Conservation (phyloP, 2,113 vertebrate genomes). For the Lagopus muta region DNA sequence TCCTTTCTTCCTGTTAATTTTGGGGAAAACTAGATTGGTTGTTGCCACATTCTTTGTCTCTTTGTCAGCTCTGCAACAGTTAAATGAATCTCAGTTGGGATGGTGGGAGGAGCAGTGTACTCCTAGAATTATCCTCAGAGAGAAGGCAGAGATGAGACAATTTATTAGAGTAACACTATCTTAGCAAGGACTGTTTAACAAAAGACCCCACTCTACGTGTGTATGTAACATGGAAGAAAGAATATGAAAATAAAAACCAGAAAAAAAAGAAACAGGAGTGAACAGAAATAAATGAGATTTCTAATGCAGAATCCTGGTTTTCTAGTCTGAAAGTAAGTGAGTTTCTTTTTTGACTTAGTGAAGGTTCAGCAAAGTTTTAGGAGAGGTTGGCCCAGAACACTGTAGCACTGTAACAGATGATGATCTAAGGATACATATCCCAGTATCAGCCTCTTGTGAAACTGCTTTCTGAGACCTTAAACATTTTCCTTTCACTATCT, state of each 20-base stretch:
- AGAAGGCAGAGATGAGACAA: not conserved
- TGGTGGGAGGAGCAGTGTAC: not conserved
- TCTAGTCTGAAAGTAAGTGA: not conserved
- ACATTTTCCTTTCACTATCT: rapidly evolving
- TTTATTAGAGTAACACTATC: not conserved
- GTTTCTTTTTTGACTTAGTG: not conserved
- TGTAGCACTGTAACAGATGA: not conserved
- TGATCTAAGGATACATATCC: not conserved
- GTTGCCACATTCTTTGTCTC: not conserved
- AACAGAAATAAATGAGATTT: not conserved
- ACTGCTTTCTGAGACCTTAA: not conserved
- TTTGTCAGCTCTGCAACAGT: not conserved
- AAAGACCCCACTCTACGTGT: not conserved
- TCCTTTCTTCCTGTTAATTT: not conserved
- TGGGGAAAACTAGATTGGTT: not conserved
- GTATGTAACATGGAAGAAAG: not conserved
- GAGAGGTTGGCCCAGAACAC: not conserved
- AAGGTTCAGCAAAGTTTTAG: not conserved
- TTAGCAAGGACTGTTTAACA: not conserved
- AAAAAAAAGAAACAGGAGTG: not conserved
- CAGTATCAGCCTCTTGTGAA: not conserved
- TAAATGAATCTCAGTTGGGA: not conserved
- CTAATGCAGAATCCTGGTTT: not conserved
- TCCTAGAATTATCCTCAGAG: not conserved
- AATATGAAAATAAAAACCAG: not conserved